These are phyloP conservation scores for Dicrurus megarhynchus DNA, from an alignment of 2,113 vertebrate species.

Conservation along the genomic window DNA sequence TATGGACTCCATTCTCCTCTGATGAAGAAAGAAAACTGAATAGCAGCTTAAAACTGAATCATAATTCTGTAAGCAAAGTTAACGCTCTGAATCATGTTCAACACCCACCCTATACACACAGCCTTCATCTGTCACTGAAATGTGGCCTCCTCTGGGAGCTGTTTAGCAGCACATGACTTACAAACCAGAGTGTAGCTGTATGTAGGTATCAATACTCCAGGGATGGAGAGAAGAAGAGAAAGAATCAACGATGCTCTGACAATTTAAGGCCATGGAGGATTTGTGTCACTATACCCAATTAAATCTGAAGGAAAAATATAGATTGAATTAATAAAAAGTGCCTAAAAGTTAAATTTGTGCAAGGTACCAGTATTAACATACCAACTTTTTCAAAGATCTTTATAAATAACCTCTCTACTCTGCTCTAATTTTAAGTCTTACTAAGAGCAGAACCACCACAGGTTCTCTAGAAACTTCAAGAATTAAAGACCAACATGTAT, in stretches of 20 bases:
- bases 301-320: not conserved
- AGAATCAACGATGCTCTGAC: not conserved
- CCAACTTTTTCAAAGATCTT: not conserved
- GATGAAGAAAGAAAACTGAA: not conserved
- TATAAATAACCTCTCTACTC: not conserved
- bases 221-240: not conserved
- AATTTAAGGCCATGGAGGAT: not conserved
- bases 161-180: not conserved
- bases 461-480: not conserved
- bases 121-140: not conserved
- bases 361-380: not conserved
- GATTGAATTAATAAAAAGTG: not conserved
- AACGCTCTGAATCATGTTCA: not conserved
- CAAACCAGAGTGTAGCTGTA: not conserved
- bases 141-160: not conserved
- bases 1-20: not conserved
- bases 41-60: not conserved
- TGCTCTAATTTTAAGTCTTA: not conserved
- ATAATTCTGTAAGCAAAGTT: not conserved
- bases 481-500: not conserved
- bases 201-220: not conserved
- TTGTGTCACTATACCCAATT: not conserved
- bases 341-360: not conserved
- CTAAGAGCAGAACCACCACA: not conserved
- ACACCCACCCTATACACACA: not conserved